Percentiles rank a stretch among this genome's conserved stretches.
These are phyloP conservation scores for Thalassoma bifasciatum DNA, from an alignment of 2,113 vertebrate genomes.

Conservation along the genomic window DNA sequence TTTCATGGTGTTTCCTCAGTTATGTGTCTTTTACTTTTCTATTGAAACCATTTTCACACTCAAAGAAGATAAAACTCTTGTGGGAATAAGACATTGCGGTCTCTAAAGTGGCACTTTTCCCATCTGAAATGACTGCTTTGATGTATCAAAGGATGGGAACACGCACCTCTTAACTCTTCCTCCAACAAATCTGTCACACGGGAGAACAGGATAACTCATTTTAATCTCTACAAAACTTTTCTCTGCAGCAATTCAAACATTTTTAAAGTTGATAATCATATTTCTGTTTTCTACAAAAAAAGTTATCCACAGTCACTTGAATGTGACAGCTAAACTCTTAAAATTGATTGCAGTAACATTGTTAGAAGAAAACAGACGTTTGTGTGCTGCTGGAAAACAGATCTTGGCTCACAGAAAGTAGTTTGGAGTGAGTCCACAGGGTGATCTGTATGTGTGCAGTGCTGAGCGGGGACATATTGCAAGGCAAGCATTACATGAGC, in stretches of 20 bases:
- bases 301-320: too few species aligned
- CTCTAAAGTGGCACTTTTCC: slow-evolving; percentile 20
- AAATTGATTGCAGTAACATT: neutral
- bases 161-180: neutral
- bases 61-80: slow-evolving; percentile 31
- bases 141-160: slow-evolving; percentile 30
- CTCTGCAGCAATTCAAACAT: neutral
- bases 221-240: neutral
- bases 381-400: slow-evolving; percentile 14
- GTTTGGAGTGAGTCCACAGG: neutral
- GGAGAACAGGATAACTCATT: neutral
- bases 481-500: slow-evolving; percentile 67
- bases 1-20: slow-evolving; percentile 23
- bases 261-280: slow-evolving; percentile 5
- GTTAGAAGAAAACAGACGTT: neutral
- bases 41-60: slow-evolving; percentile 15
- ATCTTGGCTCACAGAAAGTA: neutral
- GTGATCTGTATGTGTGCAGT: slow-evolving; percentile 30
- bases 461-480: slow-evolving; percentile 54
- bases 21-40: slow-evolving; percentile 17
- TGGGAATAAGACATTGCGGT: slow-evolving; percentile 21
- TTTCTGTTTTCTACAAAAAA: slow-evolving; percentile 9
- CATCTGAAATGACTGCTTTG: slow-evolving; percentile 40
- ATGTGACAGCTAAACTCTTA: neutral
- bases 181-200: neutral